These are phyloP conservation scores for Micromussa lordhowensis DNA, from an alignment of 92 coral and sea anemone species.

Conservation along the genomic window DNA sequence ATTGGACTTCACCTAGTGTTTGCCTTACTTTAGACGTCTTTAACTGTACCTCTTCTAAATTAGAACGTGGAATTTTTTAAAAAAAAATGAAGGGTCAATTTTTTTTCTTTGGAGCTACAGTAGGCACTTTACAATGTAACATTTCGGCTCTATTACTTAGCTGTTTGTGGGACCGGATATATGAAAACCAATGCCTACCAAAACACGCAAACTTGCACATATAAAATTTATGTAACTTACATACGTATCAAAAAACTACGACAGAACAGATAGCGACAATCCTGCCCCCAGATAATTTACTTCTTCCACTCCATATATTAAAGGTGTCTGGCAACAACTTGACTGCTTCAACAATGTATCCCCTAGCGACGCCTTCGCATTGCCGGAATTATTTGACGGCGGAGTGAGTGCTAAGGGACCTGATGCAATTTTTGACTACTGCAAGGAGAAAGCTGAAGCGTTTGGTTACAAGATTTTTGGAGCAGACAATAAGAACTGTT, in stretches of 20 bases:
- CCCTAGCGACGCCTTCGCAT: background rate
- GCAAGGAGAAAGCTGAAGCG: conserved; percentile 15
- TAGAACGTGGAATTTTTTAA: background rate
- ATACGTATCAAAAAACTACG: too few species aligned
- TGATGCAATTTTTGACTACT: conserved; percentile 7
- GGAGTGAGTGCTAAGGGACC: background rate
- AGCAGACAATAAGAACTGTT: conserved; percentile 14
- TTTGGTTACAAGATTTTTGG: conserved; percentile 16
- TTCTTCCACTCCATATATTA: background rate
- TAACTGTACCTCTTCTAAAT: too few species aligned
- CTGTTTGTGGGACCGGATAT: too few species aligned
- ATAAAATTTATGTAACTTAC: too few species aligned
- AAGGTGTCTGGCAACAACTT: background rate
- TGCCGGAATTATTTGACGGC: conserved; percentile 1
- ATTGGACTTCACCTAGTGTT: too few species aligned
- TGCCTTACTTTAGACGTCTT: too few species aligned
- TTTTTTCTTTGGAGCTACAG: background rate
- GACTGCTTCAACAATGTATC: conserved; percentile 9
- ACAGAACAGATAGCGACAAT: background rate
- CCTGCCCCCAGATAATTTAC: background rate
- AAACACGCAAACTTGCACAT: too few species aligned
- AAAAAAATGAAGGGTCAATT: background rate
- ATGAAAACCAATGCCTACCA: background rate
- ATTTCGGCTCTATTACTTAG: background rate
- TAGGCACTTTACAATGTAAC: background rate